Percentiles rank a stretch among this genome's conserved stretches.
Evolutionary conservation across 2,797 vertebrate genomes (phyloP).

Genomic region (Muraenolepis orangiensis): DNA sequence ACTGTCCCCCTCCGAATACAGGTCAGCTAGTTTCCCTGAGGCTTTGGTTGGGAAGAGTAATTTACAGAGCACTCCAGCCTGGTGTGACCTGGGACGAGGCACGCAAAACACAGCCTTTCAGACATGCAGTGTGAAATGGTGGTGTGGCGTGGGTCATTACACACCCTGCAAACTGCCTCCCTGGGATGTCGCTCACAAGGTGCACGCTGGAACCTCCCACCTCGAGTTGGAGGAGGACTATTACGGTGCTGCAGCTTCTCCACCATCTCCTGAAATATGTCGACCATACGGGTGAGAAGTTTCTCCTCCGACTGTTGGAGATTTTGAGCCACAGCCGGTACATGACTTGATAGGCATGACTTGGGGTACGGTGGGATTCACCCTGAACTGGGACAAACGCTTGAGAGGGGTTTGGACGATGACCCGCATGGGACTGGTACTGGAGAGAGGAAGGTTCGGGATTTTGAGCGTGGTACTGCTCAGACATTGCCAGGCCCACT

Average conservation of each 20-base stretch:
- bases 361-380: neutral
- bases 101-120: conserved; percentile 14
- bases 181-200: neutral
- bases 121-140: conserved; percentile 14
- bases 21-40: conserved; percentile 14
- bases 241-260: conserved; percentile 14
- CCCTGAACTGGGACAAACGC: neutral
- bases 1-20: conserved; percentile 17
- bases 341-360: neutral
- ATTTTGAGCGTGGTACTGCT: neutral
- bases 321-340: neutral
- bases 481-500: neutral
- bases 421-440: neutral
- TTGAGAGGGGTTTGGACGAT: neutral
- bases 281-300: conserved; percentile 16
- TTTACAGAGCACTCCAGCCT: neutral
- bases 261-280: conserved; percentile 25
- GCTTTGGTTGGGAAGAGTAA: neutral
- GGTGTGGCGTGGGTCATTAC: conserved; percentile 14
- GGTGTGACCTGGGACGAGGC: no score
- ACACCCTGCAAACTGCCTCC: conserved; percentile 14
- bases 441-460: neutral
- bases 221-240: neutral
- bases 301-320: conserved; percentile 6
- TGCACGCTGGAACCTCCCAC: neutral